Base-by-base conservation (phyloP, 2,888 invertebrate species). In the Nemotelus pantherinus region DNA sequence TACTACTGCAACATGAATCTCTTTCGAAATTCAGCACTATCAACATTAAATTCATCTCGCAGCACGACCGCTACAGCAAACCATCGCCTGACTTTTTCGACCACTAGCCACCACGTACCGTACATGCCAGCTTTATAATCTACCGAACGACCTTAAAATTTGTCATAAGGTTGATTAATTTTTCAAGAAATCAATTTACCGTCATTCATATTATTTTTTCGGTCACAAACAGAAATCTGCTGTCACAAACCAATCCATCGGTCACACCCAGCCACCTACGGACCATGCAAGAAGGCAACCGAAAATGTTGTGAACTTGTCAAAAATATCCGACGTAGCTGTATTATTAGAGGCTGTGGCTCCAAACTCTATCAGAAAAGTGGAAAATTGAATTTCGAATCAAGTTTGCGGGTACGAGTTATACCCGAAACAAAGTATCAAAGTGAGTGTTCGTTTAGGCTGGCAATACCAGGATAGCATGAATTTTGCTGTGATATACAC, bases 131-230 rank as follows among this genome's bases (percentile, higher is more conserved):
- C 25, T 25, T 25, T 25, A 25, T 25, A 25, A 25, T 25, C 25
- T 25, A 63, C 43, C 63, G 6, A 7, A 63, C 63, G 6, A 39
- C 41, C 43, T 63, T 43, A 4, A 7, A 43, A 43, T 45, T 57
- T 45, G 50, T 77, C 75, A 58, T 48, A 67, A 63, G 53, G 55
- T 78, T 78, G 76, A 79, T 79, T 79, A 79, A 79, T 79, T 78
- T 79, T 79, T 79, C 77, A 79, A 67, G 77, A 78, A 79, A 77
- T 79, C 79, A 78, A 79, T 79, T 79, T 79, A 77, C 76, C 68
- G 67, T 77, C 76, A 50, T 76, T 77, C 76, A 77, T 45, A 7
- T 25, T 25, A 25, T 47, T 72, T 58, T 64, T 75, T 64, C 63
- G 50, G 63, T 75, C 65, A 76, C 77, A 79, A 79, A 76, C 77